Evolutionary conservation across 2,113 vertebrate genomes (phyloP), one percentile per base, ranked within the genome.

Genomic region (Chaetodon trifascialis): DNA sequence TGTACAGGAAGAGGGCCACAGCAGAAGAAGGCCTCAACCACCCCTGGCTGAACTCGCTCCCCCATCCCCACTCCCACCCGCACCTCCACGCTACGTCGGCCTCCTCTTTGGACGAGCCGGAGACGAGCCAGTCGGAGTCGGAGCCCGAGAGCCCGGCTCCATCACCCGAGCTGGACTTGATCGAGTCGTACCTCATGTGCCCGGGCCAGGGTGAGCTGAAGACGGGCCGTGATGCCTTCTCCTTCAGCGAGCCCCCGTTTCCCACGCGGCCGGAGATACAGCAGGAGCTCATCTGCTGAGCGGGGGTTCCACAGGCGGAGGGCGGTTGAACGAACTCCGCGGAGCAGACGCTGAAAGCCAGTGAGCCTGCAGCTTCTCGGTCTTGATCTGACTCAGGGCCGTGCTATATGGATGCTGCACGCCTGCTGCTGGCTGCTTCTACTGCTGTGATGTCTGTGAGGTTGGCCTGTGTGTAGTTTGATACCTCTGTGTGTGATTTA

Each of bases 251-350:
- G 69, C 59, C 94, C 0, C 88, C 88, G 2, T 96, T 95, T 51
- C 85, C 85, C 51, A 90, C 91, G 0, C 88, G 91, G 4, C 85
- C 93, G 0, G 95, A 96, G 74, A 96, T 96, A 21, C 90, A 95
- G 88, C 95, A 94, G 64, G 95, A 95, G 85, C 85, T 96, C 59
- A 94, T 96, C 82, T 97, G 94, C 90, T 96, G 92, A 95, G 38
- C 23, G 42, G 40, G 2, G 14, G 10, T 38, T 74, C 11, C 30
- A 4, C 36, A 23, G 64, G 59, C 25, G 49, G 71, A 62, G 38
- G 79, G 38, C 63, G 69, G 82, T 23, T 46, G 25, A 8, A 16
- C 2, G 5, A 66, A 72, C 69, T 84, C 36, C 60, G 16, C 1
- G 11, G 72, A 73, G 73, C 67, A 42, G 84, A 88, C 1, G 34